Conservation (phyloP, 2,888 invertebrate species). For the Drosophila flavopinicola region DNA sequence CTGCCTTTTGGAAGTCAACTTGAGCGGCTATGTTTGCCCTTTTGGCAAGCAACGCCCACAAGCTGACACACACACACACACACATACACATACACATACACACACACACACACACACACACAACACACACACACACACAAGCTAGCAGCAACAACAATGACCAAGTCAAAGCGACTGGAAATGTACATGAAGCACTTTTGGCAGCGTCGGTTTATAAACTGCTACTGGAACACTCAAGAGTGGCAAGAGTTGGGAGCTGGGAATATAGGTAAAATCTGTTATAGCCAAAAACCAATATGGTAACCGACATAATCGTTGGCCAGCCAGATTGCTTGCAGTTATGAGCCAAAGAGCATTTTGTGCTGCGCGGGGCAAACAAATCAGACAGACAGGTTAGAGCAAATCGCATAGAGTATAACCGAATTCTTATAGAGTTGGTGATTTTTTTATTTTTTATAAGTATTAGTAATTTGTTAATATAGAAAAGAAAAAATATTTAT, state of each 20-base stretch:
- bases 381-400: conserved; percentile 2
- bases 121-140: conserved; percentile 5
- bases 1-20: conserved; percentile 49
- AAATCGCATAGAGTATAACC: not conserved
- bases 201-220: conserved; percentile 38
- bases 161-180: conserved; percentile 34
- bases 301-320: conserved; percentile 59
- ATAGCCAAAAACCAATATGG: conserved; percentile 58
- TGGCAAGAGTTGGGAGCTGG: not conserved
- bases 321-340: conserved; percentile 34
- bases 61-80: conserved; percentile 34
- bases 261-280: conserved; percentile 40
- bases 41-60: conserved; percentile 57
- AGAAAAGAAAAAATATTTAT: too few species aligned
- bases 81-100: not conserved
- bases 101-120: conserved; percentile 8
- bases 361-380: not conserved
- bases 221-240: conserved; percentile 39
- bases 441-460: too few species aligned
- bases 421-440: not conserved
- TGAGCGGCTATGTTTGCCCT: conserved; percentile 61
- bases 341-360: conserved; percentile 16
- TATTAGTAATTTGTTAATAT: too few species aligned
- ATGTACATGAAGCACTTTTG: conserved; percentile 59
- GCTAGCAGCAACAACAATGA: conserved; percentile 25